Conservation (phyloP, 2,113 vertebrate genomes). For the Tangachromis dhanisi region DNA sequence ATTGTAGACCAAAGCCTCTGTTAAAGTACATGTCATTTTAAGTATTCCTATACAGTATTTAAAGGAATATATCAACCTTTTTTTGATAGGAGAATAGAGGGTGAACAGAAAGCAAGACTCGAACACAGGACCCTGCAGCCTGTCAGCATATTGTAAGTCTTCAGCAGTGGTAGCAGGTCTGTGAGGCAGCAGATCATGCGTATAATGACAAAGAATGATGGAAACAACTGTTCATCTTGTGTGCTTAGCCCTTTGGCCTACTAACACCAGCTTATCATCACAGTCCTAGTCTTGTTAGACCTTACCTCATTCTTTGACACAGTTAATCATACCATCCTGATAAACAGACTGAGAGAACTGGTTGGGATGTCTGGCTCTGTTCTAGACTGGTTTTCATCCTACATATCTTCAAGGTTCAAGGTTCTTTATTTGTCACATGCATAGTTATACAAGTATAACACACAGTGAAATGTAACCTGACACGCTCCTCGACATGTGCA, state of each 20-base stretch:
- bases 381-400: not conserved
- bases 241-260: not conserved
- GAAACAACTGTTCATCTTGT: not conserved
- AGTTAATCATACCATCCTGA: not conserved
- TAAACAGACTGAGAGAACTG: not conserved
- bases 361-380: not conserved
- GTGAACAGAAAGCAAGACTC: not conserved
- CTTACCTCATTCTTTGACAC: not conserved
- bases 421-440: no score
- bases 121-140: not conserved
- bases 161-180: not conserved
- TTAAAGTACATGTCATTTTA: not conserved
- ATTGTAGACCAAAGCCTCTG: not conserved
- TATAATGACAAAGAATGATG: not conserved
- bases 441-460: no score
- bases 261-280: not conserved
- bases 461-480: no score
- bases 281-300: not conserved
- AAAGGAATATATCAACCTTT: not conserved
- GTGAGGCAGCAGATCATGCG: not conserved
- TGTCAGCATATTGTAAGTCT: not conserved
- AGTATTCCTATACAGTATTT: not conserved
- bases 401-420: no score
- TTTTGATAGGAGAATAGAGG: not conserved
- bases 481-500: no score